phyloP scores from a whole-genome alignment of 2,797 vertebrate genomes.

The Coregonus sp. region DNA sequence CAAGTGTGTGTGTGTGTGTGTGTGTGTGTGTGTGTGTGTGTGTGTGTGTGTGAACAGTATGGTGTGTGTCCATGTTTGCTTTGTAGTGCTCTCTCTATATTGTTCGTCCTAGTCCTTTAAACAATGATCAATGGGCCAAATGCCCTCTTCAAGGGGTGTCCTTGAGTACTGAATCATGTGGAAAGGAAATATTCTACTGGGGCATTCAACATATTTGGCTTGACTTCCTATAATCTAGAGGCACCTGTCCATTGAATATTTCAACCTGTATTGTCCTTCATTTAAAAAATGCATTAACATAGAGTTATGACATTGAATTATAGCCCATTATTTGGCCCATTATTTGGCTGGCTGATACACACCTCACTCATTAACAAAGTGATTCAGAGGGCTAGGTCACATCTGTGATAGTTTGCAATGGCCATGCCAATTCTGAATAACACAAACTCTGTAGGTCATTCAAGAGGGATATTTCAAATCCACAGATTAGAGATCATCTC shows the following conservation, averaged over 20 bases:
- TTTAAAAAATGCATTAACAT: background rate
- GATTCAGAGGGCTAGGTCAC: background rate
- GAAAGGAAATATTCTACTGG: background rate
- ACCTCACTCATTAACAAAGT: slow-evolving; percentile 4
- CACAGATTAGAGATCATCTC: background rate
- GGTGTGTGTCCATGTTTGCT: background rate
- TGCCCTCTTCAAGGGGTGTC: slow-evolving; percentile 9
- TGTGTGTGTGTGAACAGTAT: too few relatives aligned
- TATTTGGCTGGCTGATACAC: background rate
- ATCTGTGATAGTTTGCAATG: background rate
- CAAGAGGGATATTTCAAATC: slow-evolving; percentile 14
- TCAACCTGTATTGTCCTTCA: background rate
- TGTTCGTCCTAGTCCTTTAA: background rate
- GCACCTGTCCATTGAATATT: background rate
- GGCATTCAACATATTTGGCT: background rate
- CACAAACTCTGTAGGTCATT: background rate
- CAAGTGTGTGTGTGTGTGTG: background rate
- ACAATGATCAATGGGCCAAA: slow-evolving; percentile 25
- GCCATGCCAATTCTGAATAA: background rate
- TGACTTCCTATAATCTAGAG: background rate
- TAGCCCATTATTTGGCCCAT: background rate
- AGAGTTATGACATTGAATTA: background rate
- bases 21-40: background rate
- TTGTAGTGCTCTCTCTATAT: too few relatives aligned
- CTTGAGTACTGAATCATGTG: background rate